Percentiles rank a stretch among this genome's conserved stretches.
Conservation (phyloP, 1,140 invertebrate species). For the Drosophila nannoptera region DNA sequence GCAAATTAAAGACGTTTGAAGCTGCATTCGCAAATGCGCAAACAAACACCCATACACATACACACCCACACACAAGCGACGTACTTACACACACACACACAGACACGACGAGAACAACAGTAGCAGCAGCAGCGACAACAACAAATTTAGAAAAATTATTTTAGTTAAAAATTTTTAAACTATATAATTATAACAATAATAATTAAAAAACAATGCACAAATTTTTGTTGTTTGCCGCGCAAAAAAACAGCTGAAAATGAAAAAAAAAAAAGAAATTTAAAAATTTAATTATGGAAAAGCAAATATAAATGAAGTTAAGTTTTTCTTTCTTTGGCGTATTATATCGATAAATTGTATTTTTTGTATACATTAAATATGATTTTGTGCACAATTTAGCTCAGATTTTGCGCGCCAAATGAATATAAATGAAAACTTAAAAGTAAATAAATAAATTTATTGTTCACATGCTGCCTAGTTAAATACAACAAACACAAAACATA, state of each 20-base stretch:
- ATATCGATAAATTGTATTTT: slow-evolving; percentile 3
- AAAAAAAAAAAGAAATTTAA: slow-evolving; percentile 2
- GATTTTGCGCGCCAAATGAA: slow-evolving; percentile 26
- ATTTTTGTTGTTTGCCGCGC: slow-evolving; percentile 38
- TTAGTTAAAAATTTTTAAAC: slow-evolving; percentile 55
- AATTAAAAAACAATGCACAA: slow-evolving; percentile 38
- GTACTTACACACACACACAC: slow-evolving; percentile 50
- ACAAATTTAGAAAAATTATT: slow-evolving; percentile 67
- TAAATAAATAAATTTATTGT: slow-evolving; percentile 31
- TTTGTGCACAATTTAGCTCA: slow-evolving; percentile 18
- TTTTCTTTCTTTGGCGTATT: slow-evolving; percentile 19
- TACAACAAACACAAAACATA: slow-evolving; percentile 8
- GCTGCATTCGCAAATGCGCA: slow-evolving; percentile 67
- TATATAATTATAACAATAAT: slow-evolving; percentile 42
- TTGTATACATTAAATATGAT: slow-evolving; percentile 8
- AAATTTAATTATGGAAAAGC: slow-evolving; percentile 3
- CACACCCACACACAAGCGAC: slow-evolving; percentile 32
- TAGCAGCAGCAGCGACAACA: slow-evolving; percentile 37
- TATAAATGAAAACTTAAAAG: slow-evolving; percentile 18
- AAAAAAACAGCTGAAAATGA: slow-evolving; percentile 37
- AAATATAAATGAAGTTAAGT: neutral
- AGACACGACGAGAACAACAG: no score
- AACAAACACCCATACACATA: slow-evolving; percentile 37
- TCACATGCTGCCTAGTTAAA: slow-evolving; percentile 29
- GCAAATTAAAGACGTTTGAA: slow-evolving; percentile 77